Evolutionary conservation across 2,888 invertebrate genomes (phyloP), one percentile per base, ranked within the genome.

Genomic region (Acleris cristana): DNA sequence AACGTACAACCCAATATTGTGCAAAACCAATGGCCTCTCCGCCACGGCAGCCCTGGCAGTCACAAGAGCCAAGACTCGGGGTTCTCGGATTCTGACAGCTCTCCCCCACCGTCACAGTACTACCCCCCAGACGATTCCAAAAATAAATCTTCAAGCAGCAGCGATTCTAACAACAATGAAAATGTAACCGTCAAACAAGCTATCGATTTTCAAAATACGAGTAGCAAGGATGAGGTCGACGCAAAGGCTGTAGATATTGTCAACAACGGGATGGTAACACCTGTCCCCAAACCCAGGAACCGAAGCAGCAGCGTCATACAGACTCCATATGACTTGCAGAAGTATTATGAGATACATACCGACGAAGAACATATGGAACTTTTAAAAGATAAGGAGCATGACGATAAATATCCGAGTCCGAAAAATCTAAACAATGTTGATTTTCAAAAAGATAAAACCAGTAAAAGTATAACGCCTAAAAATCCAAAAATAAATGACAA

Each of bases 31-130:
- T 93, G 93, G 93, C 92, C 92, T 44, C 82, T 90, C 30, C 84
- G 93, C 23, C 92, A 89, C 69, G 93, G 90, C 77, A 94, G 92
- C 79, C 94, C 90, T 72, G 95, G 87, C 34, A 95, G 96, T 81
- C 95, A 96, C 71, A 95, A 95, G 70, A 96, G 96, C 78, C 96
- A 96, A 85, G 96, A 96, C 84, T 96, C 96, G 0, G 96, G 96
- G 1, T 96, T 96, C 84, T 96, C 96, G 0, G 96, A 96, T 78
- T 96, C 96, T 0, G 96, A 96, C 76, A 94, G 94, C 74, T 95
- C 95, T 1, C 94, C 94, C n/a, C 92, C 93, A 0, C 84, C 83
- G 3, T 89, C 90, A 2, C 90, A 92, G 72, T 90, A 91, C 73
- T 90, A 89, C 72, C 83, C 81, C 3, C 85, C 88, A 12, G 88